Evolutionary conservation across 2,888 invertebrate genomes (phyloP).

Genomic region (Alcis repandata): DNA sequence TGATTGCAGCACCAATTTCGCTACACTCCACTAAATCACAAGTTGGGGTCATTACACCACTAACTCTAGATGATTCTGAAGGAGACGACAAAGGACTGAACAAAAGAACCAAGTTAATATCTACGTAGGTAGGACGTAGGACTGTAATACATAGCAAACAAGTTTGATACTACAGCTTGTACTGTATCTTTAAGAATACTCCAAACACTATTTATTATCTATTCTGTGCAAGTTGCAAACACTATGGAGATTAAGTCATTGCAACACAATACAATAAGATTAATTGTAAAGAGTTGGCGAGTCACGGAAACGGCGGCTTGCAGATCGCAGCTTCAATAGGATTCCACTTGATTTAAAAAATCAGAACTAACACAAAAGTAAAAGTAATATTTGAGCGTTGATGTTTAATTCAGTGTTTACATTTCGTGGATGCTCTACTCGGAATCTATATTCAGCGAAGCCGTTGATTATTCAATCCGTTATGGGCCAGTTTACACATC

Average conservation of each 20-base stretch:
- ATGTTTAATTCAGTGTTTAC: conserved; percentile 17
- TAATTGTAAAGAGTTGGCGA: neutral
- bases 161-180: no score
- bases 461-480: conserved; percentile 30
- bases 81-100: conserved; percentile 9
- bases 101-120: neutral
- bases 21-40: conserved; percentile 30
- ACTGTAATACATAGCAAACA: no score
- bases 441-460: conserved; percentile 21
- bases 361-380: conserved; percentile 15
- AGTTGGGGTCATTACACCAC: conserved; percentile 14
- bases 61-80: neutral
- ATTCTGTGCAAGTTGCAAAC: neutral
- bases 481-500: conserved; percentile 27
- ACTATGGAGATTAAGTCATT: neutral
- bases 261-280: conserved; percentile 6
- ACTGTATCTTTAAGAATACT: neutral
- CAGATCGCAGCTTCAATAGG: neutral
- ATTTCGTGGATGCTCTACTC: conserved; percentile 15
- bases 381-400: conserved; percentile 16
- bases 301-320: neutral
- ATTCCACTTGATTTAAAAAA: conserved; percentile 15
- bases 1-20: conserved; percentile 39
- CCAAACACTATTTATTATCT: neutral
- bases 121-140: no score